Percentiles rank a stretch among this genome's conserved stretches.
Conservation (phyloP, 2,888 invertebrate genomes). For the Lochmaea crataegi region DNA sequence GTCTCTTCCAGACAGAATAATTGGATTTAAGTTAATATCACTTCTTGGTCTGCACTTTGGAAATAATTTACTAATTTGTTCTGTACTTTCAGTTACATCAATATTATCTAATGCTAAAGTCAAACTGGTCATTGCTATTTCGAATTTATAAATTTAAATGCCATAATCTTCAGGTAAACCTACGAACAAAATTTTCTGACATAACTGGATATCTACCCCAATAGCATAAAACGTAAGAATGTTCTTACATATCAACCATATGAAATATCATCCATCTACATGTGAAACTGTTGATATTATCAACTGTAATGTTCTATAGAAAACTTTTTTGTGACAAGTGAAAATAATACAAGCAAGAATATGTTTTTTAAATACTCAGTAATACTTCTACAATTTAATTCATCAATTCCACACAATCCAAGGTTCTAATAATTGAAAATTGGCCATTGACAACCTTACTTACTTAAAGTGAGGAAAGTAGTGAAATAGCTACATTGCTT, state of each 20-base stretch:
- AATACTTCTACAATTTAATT: background rate
- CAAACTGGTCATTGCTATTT: constrained; percentile 65
- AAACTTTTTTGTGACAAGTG: too few species aligned
- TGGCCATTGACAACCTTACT: background rate
- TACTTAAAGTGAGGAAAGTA: too few species aligned
- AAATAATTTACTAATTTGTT: constrained; percentile 86
- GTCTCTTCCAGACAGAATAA: constrained; percentile 62
- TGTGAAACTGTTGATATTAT: too few species aligned
- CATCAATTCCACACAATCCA: background rate
- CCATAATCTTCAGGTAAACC: constrained; percentile 48
- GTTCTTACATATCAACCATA: background rate
- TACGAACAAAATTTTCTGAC: constrained; percentile 47
- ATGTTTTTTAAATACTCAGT: background rate
- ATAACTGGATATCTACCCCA: constrained; percentile 18
- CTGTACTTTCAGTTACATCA: constrained; percentile 69
- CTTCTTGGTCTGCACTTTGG: constrained; percentile 86
- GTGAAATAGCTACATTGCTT: too few species aligned
- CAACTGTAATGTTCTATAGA: too few species aligned
- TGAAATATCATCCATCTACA: background rate
- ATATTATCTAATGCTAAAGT: constrained; percentile 65
- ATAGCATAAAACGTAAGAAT: constrained; percentile 4
- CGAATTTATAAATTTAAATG: constrained; percentile 45
- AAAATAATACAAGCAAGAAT: too few species aligned
- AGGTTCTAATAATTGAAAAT: background rate
- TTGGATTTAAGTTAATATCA: constrained; percentile 70